Percentiles rank a stretch among this genome's conserved stretches.
phyloP scores from a whole-genome alignment of 2,888 invertebrate species.

The Eutolmus rufibarbis region DNA sequence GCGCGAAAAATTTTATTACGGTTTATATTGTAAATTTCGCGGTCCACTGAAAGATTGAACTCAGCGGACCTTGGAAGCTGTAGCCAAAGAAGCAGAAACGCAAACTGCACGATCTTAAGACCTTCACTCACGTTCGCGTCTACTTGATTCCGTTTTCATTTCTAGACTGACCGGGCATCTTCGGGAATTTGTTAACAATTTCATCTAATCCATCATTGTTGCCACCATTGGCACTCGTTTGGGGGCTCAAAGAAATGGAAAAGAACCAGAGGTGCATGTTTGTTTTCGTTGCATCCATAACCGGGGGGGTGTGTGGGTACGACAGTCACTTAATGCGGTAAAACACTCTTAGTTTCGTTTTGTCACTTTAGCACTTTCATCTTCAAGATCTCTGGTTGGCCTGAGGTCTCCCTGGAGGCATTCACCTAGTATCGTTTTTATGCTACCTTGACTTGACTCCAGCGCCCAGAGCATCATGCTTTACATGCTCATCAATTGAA shows the following conservation, averaged over 20 bases:
- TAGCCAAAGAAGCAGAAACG: slow-evolving; percentile 20
- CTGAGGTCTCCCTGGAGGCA: not conserved
- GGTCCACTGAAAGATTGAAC: slow-evolving; percentile 5
- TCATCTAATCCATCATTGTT: slow-evolving; percentile 35
- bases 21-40: not conserved
- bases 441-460: not conserved
- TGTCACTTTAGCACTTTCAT: slow-evolving; percentile 28
- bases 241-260: not conserved
- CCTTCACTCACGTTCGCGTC: slow-evolving; percentile 36
- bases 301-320: not conserved
- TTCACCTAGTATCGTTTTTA: slow-evolving; percentile 14
- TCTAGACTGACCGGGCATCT: slow-evolving; percentile 39
- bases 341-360: slow-evolving; percentile 8
- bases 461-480: not conserved
- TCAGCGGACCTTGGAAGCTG: not conserved
- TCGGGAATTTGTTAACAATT: slow-evolving; percentile 44
- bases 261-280: not conserved
- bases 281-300: not conserved
- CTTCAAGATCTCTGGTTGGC: not conserved
- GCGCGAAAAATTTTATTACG: not conserved
- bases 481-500: not conserved
- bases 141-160: slow-evolving; percentile 39
- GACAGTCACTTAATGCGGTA: not conserved
- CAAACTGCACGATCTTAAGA: not conserved
- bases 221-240: not conserved